Conservation (phyloP, 2,888 invertebrate species). For the Torymus auratus region DNA sequence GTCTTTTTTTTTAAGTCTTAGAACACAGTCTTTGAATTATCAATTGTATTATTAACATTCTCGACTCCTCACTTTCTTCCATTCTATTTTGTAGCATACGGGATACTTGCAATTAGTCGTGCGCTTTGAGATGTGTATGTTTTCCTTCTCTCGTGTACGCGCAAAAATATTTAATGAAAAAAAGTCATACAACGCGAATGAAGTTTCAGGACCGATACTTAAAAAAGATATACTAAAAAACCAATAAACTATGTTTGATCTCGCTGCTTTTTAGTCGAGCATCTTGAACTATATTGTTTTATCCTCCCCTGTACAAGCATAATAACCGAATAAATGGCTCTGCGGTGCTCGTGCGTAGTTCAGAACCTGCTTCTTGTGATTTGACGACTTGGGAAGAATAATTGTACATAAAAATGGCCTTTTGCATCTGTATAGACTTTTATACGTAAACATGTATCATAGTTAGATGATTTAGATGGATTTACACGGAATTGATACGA, state of each 20-base stretch:
- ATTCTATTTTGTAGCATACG: slow-evolving; percentile 45
- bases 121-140: slow-evolving; percentile 28
- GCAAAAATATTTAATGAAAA: slow-evolving; percentile 11
- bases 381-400: slow-evolving; percentile 20
- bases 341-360: slow-evolving; percentile 26
- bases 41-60: slow-evolving; percentile 45
- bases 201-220: slow-evolving; percentile 40
- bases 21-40: slow-evolving; percentile 26
- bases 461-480: neutral
- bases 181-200: slow-evolving; percentile 14
- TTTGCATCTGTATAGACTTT: slow-evolving; percentile 20
- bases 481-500: no score
- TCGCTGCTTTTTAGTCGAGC: slow-evolving; percentile 43
- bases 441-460: neutral
- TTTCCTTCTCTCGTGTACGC: slow-evolving; percentile 17
- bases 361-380: neutral
- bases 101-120: slow-evolving; percentile 53
- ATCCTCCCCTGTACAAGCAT: slow-evolving; percentile 24
- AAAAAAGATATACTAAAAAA: slow-evolving; percentile 12
- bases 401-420: slow-evolving; percentile 35
- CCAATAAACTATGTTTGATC: slow-evolving; percentile 36
- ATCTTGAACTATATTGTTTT: slow-evolving; percentile 28
- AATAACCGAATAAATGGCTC: slow-evolving; percentile 28
- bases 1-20: slow-evolving; percentile 29
- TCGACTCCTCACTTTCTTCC: slow-evolving; percentile 42